phyloP scores from a whole-genome alignment of 1,140 invertebrate species.

The Aradophagus sp. region DNA sequence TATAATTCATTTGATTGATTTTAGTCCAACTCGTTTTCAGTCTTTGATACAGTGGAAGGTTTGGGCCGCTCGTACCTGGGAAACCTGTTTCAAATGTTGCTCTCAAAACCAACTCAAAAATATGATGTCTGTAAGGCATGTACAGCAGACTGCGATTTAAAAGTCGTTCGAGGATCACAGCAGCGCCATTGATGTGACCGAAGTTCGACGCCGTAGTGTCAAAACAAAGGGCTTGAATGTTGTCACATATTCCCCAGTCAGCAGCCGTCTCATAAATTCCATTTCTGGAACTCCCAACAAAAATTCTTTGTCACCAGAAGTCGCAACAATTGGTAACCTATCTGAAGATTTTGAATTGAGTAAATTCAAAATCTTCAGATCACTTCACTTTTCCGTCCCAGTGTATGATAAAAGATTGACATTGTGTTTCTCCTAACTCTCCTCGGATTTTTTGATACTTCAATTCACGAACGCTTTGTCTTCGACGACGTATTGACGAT shows the following conservation, averaged over 20 bases:
- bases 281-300: constrained; percentile 40
- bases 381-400: constrained; percentile 35
- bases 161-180: constrained; percentile 25
- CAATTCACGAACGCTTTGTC: neutral
- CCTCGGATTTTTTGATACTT: constrained; percentile 3
- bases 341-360: constrained; percentile 1
- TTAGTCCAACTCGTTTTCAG: constrained; percentile 50
- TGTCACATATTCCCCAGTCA: constrained; percentile 18
- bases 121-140: constrained; percentile 37
- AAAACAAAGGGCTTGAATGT: constrained; percentile 57
- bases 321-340: constrained; percentile 21
- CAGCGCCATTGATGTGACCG: constrained; percentile 50
- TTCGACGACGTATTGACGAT: constrained; percentile 15
- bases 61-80: constrained; percentile 39
- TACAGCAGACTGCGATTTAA: constrained; percentile 26
- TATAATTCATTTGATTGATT: constrained; percentile 51
- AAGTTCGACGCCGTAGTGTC: constrained; percentile 63
- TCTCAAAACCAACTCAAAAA: constrained; percentile 36
- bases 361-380: constrained; percentile 10
- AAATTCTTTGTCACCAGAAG: constrained; percentile 8
- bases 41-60: constrained; percentile 59
- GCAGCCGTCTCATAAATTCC: constrained; percentile 9
- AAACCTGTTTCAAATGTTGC: constrained; percentile 23
- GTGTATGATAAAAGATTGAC: constrained; percentile 10
- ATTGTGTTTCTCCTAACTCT: neutral